phyloP scores from a whole-genome alignment of 2,113 vertebrate genomes.

The Xerus inauris region DNA sequence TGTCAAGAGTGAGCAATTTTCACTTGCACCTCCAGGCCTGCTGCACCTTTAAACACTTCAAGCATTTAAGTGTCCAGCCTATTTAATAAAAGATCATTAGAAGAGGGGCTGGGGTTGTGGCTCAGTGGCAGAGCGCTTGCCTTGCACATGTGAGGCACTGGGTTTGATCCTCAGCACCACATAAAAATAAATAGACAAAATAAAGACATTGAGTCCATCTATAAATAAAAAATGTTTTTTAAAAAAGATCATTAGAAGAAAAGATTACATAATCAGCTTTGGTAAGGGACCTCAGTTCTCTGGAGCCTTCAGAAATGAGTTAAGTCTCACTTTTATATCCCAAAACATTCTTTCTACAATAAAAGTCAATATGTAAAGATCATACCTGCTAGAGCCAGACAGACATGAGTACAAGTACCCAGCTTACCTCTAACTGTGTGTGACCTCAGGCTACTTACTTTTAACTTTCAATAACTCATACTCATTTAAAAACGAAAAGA shows the following conservation, averaged over 20 bases:
- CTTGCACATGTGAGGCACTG: too few species aligned
- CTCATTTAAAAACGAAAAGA: neutral
- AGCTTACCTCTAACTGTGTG: neutral
- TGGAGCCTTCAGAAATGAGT: neutral
- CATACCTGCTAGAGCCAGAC: neutral
- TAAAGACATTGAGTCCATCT: too few species aligned
- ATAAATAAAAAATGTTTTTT: too few species aligned
- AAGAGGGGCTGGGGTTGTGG: too few species aligned
- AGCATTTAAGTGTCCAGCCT: neutral
- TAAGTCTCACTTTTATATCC: neutral
- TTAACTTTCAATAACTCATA: neutral
- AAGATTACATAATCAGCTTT: neutral
- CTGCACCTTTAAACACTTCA: neutral
- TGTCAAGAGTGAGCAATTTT: neutral
- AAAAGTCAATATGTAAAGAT: neutral
- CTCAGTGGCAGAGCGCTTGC: too few species aligned
- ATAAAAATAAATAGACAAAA: too few species aligned
- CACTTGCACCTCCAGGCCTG: neutral
- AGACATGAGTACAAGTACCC: neutral
- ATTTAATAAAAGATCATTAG: slow-evolving; percentile 15
- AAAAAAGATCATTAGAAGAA: too few species aligned
- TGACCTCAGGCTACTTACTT: neutral
- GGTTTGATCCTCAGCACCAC: too few species aligned
- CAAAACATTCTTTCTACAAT: neutral
- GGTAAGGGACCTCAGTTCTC: neutral